Evolutionary conservation across 2,888 invertebrate genomes (phyloP), one percentile per base, ranked within the genome.

Genomic region (Dynastes tityus): DNA sequence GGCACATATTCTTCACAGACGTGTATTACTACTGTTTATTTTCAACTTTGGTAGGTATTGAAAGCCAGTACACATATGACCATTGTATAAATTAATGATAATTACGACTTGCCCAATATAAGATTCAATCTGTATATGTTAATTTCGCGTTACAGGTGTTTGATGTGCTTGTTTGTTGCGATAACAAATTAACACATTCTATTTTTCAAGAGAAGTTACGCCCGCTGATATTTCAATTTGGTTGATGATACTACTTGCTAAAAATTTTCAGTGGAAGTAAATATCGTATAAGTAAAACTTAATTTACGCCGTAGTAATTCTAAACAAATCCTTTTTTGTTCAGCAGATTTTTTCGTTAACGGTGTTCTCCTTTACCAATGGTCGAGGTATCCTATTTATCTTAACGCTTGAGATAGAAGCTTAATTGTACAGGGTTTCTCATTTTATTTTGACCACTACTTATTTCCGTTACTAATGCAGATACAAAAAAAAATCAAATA

Each of bases 151-250:
- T 68, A 29, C 51, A 29, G 51, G 29, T 68, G 51, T 68, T 68
- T 51, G 61, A 27, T 16, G 45, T 22, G 16, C 3, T 45, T 37
- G 45, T 74, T 61, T 73, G 73, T 74, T 74, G 58, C 45, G 58
- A 45, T 45, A 74, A 74, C 45, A 40, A 61, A 74, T 74, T 74
- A 74, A 45, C 73, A 74, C 73, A n/a, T 74, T 22, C 27, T 61
- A 53, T 55, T n/a, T 37, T 51, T 32, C 45, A n/a, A 53, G 29
- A 27, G 70, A 70, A 70, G 53, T 55, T 53, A 32, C 53, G 8
- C 32, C 45, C 8, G 45, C 45, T 45, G 32, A 70, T 53, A 29
- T 55, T 53, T 70, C 70, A 53, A 65, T 65, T 29, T 4, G 53
- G 29, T 53, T 70, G n/a, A 29, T 53, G 70, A 53, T 45, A 11